These are phyloP conservation scores for Pachycephus smyrnensis DNA, from an alignment of 2,888 invertebrate genomes.

Conservation along the genomic window DNA sequence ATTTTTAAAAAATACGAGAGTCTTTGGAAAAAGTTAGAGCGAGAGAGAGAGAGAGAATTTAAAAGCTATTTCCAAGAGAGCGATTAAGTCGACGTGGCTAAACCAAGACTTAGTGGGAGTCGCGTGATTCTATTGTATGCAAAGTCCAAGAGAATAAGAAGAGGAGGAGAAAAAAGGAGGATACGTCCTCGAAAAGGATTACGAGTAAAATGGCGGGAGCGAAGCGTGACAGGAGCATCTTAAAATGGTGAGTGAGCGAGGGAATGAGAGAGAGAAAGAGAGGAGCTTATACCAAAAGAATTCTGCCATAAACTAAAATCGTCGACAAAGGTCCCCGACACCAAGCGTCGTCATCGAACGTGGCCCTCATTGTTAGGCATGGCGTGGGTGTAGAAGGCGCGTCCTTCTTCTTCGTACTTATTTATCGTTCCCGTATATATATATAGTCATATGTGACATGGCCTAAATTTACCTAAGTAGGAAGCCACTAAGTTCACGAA, in stretches of 20 bases:
- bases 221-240: slow-evolving; percentile 18
- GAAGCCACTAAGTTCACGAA: neutral
- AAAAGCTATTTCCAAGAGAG: neutral
- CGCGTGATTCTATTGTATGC: neutral
- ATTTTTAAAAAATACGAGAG: neutral
- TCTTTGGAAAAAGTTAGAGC: slow-evolving; percentile 13
- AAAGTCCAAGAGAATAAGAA: neutral
- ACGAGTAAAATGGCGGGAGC: slow-evolving; percentile 11
- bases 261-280: neutral
- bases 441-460: neutral
- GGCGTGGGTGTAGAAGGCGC: neutral
- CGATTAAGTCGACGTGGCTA: neutral
- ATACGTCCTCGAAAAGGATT: slow-evolving; percentile 1
- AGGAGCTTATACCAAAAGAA: neutral
- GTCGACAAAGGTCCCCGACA: neutral
- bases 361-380: neutral
- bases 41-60: slow-evolving; percentile 17
- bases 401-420: neutral
- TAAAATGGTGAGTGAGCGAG: slow-evolving; percentile 16
- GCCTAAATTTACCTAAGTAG: neutral
- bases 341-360: neutral
- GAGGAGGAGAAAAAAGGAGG: neutral
- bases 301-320: neutral
- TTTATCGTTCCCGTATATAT: neutral
- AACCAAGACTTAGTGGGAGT: neutral